Conservation (phyloP, 2,888 invertebrate species). For the Leptodirus hochenwartii region DNA sequence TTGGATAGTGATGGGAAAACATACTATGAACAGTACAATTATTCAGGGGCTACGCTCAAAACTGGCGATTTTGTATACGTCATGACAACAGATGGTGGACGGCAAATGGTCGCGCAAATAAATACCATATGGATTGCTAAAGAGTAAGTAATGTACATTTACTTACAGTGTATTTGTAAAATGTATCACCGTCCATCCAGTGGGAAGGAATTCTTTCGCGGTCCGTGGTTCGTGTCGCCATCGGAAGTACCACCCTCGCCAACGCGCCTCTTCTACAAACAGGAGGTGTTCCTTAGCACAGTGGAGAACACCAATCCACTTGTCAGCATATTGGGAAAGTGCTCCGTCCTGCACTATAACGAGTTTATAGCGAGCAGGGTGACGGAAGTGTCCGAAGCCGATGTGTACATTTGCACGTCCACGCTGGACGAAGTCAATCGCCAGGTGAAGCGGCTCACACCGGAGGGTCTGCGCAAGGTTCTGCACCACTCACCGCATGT, state of each 20-base stretch:
- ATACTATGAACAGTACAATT: conserved; percentile 87
- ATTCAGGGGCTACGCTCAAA: no score
- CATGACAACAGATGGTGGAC: conserved; percentile 74
- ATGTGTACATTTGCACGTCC: conserved; percentile 85
- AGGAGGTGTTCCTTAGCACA: conserved; percentile 82
- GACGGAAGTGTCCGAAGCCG: conserved; percentile 83
- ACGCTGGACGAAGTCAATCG: conserved; percentile 79
- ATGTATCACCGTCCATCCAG: conserved; percentile 30
- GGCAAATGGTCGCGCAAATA: conserved; percentile 82
- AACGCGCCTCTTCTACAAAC: conserved; percentile 71
- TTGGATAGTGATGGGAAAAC: no score
- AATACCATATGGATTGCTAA: conserved; percentile 89
- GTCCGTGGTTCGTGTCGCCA: conserved; percentile 83
- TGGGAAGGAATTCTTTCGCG: conserved; percentile 81
- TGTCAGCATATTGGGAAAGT: conserved; percentile 79
- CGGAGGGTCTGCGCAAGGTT: conserved; percentile 61
- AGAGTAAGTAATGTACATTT: conserved; percentile 41
- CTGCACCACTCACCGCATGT: conserved; percentile 66
- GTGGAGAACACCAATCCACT: conserved; percentile 84
- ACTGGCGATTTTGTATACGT: conserved; percentile 93
- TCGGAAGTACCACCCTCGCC: conserved; percentile 69
- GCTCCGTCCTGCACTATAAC: conserved; percentile 74
- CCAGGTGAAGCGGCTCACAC: conserved; percentile 50
- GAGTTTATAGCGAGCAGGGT: conserved; percentile 78
- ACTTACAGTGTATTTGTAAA: conserved; percentile 5